phyloP scores from a whole-genome alignment of 2,797 vertebrate genomes.

The Labroides dimidiatus region DNA sequence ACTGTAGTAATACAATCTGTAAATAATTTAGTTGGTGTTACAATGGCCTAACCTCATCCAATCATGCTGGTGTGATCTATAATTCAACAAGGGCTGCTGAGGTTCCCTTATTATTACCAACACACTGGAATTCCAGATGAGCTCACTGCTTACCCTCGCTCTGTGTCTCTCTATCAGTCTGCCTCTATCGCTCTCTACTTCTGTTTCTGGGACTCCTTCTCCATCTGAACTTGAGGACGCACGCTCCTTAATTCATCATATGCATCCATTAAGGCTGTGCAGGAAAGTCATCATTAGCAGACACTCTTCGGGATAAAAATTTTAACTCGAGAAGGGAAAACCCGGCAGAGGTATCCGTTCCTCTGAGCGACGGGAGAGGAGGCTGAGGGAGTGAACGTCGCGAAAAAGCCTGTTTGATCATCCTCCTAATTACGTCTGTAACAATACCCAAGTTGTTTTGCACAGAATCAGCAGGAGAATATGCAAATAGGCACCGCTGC shows the following conservation, averaged over 20 bases:
- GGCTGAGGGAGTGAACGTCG: constrained; percentile 50
- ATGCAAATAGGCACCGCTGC: constrained; percentile 71
- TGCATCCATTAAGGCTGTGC: constrained; percentile 42
- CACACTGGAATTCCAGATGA: constrained; percentile 76
- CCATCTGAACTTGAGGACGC: constrained; percentile 56
- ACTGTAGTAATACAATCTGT: constrained; percentile 81
- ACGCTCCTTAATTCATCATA: constrained; percentile 47
- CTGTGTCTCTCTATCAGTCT: constrained; percentile 64
- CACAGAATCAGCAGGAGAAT: constrained; percentile 72
- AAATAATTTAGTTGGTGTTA: constrained; percentile 83
- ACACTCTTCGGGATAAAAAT: constrained; percentile 34
- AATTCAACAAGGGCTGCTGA: constrained; percentile 81
- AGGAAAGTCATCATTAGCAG: constrained; percentile 65
- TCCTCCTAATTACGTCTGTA: constrained; percentile 80
- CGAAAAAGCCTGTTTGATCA: constrained; percentile 76
- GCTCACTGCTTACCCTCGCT: constrained; percentile 57
- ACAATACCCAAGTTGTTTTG: constrained; percentile 81
- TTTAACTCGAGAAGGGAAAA: constrained; percentile 60
- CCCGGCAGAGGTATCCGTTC: constrained; percentile 47
- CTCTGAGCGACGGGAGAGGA: constrained; percentile 52
- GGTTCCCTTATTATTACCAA: constrained; percentile 81
- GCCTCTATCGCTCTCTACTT: constrained; percentile 47
- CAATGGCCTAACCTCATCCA: constrained; percentile 84
- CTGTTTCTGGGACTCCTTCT: constrained; percentile 49
- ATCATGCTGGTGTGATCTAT: constrained; percentile 82